phyloP scores from a whole-genome alignment of 2,797 vertebrate genomes.

The Sebastes variabilis region DNA sequence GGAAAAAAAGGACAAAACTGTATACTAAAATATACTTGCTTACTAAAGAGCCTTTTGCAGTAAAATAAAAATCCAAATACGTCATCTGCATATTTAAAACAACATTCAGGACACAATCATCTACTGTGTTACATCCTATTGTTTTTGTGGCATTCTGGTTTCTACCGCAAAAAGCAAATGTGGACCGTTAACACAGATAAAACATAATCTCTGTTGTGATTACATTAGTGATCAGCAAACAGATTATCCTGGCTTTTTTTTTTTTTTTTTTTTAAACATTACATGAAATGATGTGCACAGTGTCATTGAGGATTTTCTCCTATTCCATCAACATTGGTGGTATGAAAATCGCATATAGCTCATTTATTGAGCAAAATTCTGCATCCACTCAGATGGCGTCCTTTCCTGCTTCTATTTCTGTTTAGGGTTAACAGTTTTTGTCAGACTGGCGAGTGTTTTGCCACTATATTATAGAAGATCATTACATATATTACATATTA shows the following conservation, averaged over 20 bases:
- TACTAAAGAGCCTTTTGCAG: background rate
- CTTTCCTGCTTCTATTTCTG: background rate
- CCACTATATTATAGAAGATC: constrained; percentile 19
- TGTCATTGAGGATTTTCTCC: background rate
- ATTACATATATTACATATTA: constrained; percentile 22
- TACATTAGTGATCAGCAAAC: constrained; percentile 20
- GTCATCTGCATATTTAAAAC: background rate
- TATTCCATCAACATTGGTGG: background rate
- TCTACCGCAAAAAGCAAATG: background rate
- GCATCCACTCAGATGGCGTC: background rate
- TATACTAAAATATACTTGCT: background rate
- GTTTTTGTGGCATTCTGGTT: background rate
- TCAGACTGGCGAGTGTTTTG: background rate
- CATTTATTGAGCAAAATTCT: background rate
- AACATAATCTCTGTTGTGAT: constrained; percentile 25
- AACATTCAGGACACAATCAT: background rate
- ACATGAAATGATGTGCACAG: background rate
- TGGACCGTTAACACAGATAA: background rate
- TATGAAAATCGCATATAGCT: background rate
- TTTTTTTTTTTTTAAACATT: background rate
- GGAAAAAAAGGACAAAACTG: background rate
- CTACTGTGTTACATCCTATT: background rate
- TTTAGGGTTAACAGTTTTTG: background rate
- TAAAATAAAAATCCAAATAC: background rate
- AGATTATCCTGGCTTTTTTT: constrained; percentile 9